Conservation (phyloP, 2,888 invertebrate species). For the Brenthis ino region DNA sequence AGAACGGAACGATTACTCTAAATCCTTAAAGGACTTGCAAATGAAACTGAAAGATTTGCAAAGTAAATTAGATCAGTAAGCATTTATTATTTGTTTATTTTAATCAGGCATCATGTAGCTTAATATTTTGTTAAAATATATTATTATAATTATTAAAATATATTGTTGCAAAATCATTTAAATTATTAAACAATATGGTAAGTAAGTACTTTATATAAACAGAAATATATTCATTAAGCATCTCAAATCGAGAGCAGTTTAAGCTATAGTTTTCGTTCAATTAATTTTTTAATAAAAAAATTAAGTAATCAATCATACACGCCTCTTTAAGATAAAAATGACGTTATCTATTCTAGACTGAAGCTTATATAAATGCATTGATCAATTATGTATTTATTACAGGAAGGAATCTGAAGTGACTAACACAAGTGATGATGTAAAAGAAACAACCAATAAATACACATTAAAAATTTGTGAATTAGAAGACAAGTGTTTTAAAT, state of each 20-base stretch:
- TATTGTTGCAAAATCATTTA: no score
- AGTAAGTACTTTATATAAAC: no score
- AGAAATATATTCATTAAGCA: no score
- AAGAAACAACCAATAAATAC: conserved; percentile 66
- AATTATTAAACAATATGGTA: no score
- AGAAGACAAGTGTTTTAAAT: conserved; percentile 69
- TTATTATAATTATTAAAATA: no score
- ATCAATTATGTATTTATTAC: conserved; percentile 51
- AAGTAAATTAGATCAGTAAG: conserved; percentile 64
- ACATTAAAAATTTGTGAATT: conserved; percentile 64
- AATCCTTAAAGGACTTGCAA: conserved; percentile 61
- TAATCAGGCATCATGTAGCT: neutral
- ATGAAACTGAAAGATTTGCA: conserved; percentile 60
- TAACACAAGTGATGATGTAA: conserved; percentile 52
- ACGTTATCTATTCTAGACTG: conserved; percentile 40
- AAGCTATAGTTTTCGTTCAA: conserved; percentile 8
- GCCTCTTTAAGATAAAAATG: conserved; percentile 49
- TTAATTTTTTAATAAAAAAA: neutral
- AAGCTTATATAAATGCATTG: conserved; percentile 27
- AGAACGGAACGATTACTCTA: conserved; percentile 75
- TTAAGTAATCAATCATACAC: conserved; percentile 53
- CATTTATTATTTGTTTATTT: conserved; percentile 22
- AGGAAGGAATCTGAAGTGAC: conserved; percentile 58
- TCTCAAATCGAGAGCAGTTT: no score
- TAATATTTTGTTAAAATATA: no score